Percentiles rank a stretch among this genome's conserved stretches.
These are phyloP conservation scores for Phalloptychus januarius DNA, from an alignment of 2,797 vertebrate species.

Conservation along the genomic window DNA sequence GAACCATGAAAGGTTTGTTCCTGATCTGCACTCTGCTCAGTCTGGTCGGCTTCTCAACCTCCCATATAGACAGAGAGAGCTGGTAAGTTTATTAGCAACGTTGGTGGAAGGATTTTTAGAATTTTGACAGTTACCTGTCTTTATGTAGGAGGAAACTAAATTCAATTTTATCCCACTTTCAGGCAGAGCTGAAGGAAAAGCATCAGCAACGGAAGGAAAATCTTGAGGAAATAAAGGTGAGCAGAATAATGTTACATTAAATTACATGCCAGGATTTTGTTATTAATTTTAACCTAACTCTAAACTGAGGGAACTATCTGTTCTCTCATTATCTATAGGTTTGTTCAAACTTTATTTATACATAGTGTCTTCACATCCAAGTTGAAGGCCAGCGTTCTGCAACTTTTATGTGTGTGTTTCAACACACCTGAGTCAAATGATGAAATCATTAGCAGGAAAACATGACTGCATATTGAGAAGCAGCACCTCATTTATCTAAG, in stretches of 20 bases:
- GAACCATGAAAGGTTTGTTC: slow-evolving; percentile 11
- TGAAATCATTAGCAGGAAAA: no score
- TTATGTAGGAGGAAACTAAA: not conserved
- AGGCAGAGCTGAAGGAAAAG: not conserved
- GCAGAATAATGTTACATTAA: not conserved
- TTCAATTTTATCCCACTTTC: not conserved
- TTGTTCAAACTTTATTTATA: no score
- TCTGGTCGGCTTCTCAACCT: slow-evolving; percentile 12
- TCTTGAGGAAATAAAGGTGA: not conserved
- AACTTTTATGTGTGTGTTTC: no score
- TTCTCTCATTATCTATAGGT: no score
- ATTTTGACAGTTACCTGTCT: not conserved
- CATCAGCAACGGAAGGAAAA: not conserved
- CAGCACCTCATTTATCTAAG: no score
- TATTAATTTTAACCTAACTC: not conserved
- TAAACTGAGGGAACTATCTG: not conserved
- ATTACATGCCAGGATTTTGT: not conserved
- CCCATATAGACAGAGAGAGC: fast-evolving
- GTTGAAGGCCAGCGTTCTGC: no score
- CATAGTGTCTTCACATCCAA: no score
- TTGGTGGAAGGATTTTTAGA: not conserved
- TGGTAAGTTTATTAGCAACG: slow-evolving; percentile 19
- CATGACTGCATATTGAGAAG: no score
- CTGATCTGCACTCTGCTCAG: slow-evolving; percentile 29
- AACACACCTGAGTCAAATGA: no score